Base-by-base conservation (phyloP, 2,797 vertebrate genomes). In the Acanthornis magna region DNA sequence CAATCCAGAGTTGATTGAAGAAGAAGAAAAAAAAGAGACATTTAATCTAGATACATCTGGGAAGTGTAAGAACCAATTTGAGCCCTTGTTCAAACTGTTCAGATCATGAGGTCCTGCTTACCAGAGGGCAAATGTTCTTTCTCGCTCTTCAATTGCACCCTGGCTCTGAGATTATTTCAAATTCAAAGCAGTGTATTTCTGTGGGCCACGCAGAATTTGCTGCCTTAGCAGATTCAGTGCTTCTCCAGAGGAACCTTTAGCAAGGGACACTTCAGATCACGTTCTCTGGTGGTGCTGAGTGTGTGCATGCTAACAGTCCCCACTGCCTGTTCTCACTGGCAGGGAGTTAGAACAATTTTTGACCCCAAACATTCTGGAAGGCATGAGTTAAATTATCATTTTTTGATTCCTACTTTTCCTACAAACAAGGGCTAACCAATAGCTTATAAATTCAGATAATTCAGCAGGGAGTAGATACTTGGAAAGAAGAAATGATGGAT, bases 401-500 rank as follows among this genome's bases (percentile, higher is more conserved):
- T 96, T 96, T 74, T 87, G 61, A 74, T 85, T 93, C 61, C 47
- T 92, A 34, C 30, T 84, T 95, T 78, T 48, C 26, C 48, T 72
- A 23, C n/a, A 82, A 90, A 67, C 13, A 63, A 88, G 14, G 17
- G 16, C 63, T 76, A 77, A 91, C 57, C 67, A 82, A 61, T 91
- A 79, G 43, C 48, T 90, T 90, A 74, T 61, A 88, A 87, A 93
- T 93, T 85, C 60, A 89, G 51, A 78, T 48, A 90, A 90, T 86
- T 94, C 95, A 89, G 11, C n/a, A 61, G 90, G 86, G 92, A 96
- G 32, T 17, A 85, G 48, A 82, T 77, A 77, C 26, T 95, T 96
- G 94, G 86, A 95, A 85, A 85, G 61, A 89, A 95, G 42, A 89
- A 95, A 92, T 92, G 30, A 93, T 76, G 71, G 71, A 95, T 87